Conservation (phyloP, 2,797 vertebrate species). For the Morelia viridis region DNA sequence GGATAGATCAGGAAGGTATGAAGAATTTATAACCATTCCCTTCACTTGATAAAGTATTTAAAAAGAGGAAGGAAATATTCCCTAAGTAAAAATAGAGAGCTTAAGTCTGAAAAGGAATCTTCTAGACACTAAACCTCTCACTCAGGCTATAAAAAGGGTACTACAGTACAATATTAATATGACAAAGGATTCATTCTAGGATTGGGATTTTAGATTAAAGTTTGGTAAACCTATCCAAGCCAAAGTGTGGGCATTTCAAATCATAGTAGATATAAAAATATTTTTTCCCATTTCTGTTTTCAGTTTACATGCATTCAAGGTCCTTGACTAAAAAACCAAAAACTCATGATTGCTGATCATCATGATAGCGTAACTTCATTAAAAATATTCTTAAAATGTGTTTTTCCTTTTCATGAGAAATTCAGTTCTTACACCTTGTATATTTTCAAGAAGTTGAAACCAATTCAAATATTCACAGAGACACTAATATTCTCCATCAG, state of each 20-base stretch:
- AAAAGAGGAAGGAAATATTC: background rate
- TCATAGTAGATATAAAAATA: background rate
- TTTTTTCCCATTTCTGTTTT: background rate
- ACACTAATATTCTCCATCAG: background rate
- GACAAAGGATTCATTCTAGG: background rate
- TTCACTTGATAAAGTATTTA: background rate
- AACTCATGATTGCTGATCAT: background rate
- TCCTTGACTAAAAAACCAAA: background rate
- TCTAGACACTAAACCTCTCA: background rate
- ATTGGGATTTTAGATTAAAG: background rate
- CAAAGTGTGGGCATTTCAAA: background rate
- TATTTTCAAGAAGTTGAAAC: background rate
- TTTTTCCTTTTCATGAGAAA: background rate
- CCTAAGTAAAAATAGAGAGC: slow-evolving; percentile 17
- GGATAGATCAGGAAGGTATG: background rate
- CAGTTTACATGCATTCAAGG: background rate
- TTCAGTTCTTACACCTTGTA: background rate
- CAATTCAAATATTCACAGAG: background rate
- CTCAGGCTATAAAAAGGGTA: background rate
- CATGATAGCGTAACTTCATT: background rate
- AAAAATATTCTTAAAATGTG: background rate
- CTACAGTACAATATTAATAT: background rate
- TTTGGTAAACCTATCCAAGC: background rate
- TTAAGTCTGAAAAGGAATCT: background rate
- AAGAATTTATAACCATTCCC: background rate